These are phyloP conservation scores for Tethea ocularis DNA, from an alignment of 2,888 invertebrate species.

Conservation along the genomic window DNA sequence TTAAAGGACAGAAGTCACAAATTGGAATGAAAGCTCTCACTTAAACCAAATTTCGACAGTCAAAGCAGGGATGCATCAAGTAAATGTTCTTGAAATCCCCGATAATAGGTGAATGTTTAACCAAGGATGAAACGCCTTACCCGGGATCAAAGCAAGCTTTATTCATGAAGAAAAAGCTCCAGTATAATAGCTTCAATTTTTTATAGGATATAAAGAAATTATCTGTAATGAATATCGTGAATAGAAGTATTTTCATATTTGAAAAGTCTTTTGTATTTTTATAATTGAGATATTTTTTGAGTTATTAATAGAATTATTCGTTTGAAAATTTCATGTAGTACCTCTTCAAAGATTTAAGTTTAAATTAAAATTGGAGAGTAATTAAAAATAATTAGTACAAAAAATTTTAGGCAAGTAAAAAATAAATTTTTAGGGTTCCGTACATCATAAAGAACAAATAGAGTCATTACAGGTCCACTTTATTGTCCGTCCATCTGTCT, in stretches of 20 bases:
- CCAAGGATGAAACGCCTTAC: constrained; percentile 17
- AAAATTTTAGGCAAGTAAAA: too few relatives aligned
- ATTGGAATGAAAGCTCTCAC: background rate
- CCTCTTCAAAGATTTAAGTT: too few relatives aligned
- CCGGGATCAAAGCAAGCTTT: constrained; percentile 29
- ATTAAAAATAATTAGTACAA: too few relatives aligned
- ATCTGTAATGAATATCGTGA: constrained; percentile 26
- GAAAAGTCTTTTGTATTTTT: background rate
- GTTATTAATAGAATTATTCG: too few relatives aligned
- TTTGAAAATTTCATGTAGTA: too few relatives aligned
- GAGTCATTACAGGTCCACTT: too few relatives aligned
- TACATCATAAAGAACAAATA: too few relatives aligned
- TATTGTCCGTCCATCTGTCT: too few relatives aligned
- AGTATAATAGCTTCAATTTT: constrained; percentile 33
- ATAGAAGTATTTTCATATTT: background rate
- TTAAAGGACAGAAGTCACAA: background rate
- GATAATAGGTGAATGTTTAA: constrained; percentile 24
- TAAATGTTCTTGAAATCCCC: constrained; percentile 15
- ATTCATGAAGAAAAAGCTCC: constrained; percentile 20
- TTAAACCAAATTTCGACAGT: constrained; percentile 14
- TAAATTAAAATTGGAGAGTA: too few relatives aligned
- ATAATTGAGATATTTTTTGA: background rate
- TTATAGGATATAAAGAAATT: constrained; percentile 29
- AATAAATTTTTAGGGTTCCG: too few relatives aligned
- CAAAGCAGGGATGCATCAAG: constrained; percentile 15